Base-by-base conservation (phyloP, 2,888 invertebrate genomes). In the Cremastinae sp. region DNA sequence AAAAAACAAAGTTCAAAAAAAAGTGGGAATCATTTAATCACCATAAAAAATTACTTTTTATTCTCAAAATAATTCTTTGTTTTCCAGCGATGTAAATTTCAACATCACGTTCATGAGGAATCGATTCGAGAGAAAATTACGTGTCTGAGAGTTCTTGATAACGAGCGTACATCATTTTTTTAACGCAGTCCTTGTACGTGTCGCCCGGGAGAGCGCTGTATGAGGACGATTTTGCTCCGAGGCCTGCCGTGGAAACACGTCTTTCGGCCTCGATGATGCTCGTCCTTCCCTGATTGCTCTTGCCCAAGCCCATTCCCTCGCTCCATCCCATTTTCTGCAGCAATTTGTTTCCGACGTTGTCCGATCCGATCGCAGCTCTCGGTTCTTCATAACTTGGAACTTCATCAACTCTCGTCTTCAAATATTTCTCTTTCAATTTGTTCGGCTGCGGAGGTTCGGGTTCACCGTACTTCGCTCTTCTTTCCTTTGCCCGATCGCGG, bases 271-370 rank as follows among this genome's bases (percentile, higher is more conserved):
- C 96, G 79, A 98, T 96, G 56, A 98, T 98, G 65, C 96, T 96
- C 20, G 97, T 96, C 83, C 97, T 92, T 10, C 97, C 98, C 90
- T 99, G 98, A 87, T 97, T 97, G 65, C 94, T 93, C 88, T 96
- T 96, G 0, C 99, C 99, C 18, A 99, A 91, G 0, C 99, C 99
- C 91, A 96, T 95, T 0, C 99, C 99, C 88, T 97, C 97, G 4
- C 95, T 95, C 99, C 99, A 99, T 2, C 99, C 99, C 99, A 99
- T 99, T 90, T 97, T 98, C 90, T 99, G 98, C 79, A 99, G 90
- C 89, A 99, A 92, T 87, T 97, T 95, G 87, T 96, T 98, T 5
- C 99, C 99, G 74, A 98, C 96, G 83, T 98, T 98, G 81, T 96
- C 97, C 0, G 96, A 94, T 82, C 96, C 92, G 84, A 97, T 92